Conservation (phyloP, 2,113 vertebrate species). For the Ciconia boyciana region DNA sequence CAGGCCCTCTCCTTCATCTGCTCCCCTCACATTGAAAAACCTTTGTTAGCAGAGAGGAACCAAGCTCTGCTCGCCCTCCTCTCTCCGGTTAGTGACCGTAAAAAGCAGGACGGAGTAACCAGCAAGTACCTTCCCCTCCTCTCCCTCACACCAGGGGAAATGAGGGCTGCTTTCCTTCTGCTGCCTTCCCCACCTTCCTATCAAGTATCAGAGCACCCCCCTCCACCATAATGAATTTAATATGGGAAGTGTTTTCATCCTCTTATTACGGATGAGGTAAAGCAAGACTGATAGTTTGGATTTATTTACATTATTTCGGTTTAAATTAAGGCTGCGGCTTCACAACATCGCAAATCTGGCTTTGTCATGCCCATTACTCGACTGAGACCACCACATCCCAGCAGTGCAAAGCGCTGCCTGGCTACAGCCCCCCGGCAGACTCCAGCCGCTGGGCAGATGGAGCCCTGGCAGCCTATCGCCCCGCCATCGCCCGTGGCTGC, state of each 20-base stretch:
- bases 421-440: rapidly evolving
- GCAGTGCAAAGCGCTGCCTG: background rate
- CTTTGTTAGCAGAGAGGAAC: rapidly evolving
- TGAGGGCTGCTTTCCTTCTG: background rate
- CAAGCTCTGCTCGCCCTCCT: rapidly evolving
- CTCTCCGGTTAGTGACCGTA: rapidly evolving
- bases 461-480: background rate
- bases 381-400: background rate
- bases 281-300: background rate
- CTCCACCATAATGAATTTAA: background rate
- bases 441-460: background rate
- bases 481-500: background rate
- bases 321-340: background rate
- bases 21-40: rapidly evolving
- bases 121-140: background rate
- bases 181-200: background rate
- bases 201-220: background rate
- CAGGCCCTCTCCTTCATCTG: background rate
- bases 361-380: rapidly evolving
- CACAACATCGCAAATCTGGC: background rate
- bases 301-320: background rate
- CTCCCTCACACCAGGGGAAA: background rate
- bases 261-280: background rate
- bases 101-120: background rate
- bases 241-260: background rate